Evolutionary conservation across 1,140 invertebrate species (phyloP).

Genomic region (Pinna nobilis): DNA sequence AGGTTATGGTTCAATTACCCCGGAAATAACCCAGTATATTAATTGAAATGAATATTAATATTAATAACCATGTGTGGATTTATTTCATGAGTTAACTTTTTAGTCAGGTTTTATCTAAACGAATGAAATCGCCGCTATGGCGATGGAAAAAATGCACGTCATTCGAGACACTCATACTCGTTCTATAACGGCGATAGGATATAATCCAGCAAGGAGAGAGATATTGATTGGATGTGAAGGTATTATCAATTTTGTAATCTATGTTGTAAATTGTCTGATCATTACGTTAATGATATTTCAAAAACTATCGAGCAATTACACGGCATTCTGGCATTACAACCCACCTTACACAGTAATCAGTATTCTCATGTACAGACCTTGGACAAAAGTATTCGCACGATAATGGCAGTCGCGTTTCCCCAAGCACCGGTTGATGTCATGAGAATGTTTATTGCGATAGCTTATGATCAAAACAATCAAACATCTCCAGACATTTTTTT

Average conservation of each 20-base stretch:
- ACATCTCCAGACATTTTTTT: too few relatives aligned
- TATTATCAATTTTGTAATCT: constrained; percentile 41
- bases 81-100: neutral
- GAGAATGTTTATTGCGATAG: too few relatives aligned
- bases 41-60: neutral
- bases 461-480: too few relatives aligned
- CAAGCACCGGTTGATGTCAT: neutral
- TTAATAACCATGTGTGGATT: neutral
- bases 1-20: constrained; percentile 9
- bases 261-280: neutral
- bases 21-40: constrained; percentile 14
- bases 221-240: constrained; percentile 75
- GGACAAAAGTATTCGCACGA: too few relatives aligned
- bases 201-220: constrained; percentile 69
- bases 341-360: too few relatives aligned
- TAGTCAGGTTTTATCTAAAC: neutral
- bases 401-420: too few relatives aligned
- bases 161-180: constrained; percentile 71
- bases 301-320: neutral
- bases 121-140: constrained; percentile 60
- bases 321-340: too few relatives aligned
- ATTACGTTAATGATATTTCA: neutral
- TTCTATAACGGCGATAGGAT: constrained; percentile 72
- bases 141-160: constrained; percentile 73
- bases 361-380: too few relatives aligned